Percentiles rank a stretch among this genome's conserved stretches.
These are phyloP conservation scores for Lutraria lutraria DNA, from an alignment of 2,888 invertebrate species.

Conservation along the genomic window DNA sequence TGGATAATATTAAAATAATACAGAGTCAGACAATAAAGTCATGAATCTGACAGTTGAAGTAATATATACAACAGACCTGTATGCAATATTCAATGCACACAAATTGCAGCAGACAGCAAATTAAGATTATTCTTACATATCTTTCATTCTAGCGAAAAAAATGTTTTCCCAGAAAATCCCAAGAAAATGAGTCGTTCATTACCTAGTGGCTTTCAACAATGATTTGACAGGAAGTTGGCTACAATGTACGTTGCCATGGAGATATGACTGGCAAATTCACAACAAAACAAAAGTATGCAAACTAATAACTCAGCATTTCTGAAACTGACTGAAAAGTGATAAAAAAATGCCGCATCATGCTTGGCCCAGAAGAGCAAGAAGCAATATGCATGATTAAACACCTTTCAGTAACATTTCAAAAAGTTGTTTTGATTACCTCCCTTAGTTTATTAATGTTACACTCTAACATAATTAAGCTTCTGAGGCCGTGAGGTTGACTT, in stretches of 20 bases:
- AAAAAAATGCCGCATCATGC: neutral
- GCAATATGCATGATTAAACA: neutral
- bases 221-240: slow-evolving; percentile 37
- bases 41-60: neutral
- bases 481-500: neutral
- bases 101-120: slow-evolving; percentile 19
- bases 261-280: slow-evolving; percentile 12
- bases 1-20: neutral
- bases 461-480: neutral
- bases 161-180: neutral
- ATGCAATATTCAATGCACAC: neutral
- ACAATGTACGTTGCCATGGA: slow-evolving; percentile 24
- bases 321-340: neutral
- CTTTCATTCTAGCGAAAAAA: neutral
- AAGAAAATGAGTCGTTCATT: slow-evolving; percentile 9
- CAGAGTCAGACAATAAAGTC: neutral
- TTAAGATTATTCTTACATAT: slow-evolving; percentile 13
- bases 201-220: slow-evolving; percentile 27
- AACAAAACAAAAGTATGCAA: slow-evolving; percentile 21
- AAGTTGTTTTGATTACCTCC: neutral
- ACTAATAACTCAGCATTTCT: neutral
- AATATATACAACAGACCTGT: neutral
- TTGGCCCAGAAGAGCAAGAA: neutral
- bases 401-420: neutral
- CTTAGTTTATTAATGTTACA: neutral